Base-by-base conservation (phyloP, 2,888 invertebrate genomes). In the Pinctada fucata region DNA sequence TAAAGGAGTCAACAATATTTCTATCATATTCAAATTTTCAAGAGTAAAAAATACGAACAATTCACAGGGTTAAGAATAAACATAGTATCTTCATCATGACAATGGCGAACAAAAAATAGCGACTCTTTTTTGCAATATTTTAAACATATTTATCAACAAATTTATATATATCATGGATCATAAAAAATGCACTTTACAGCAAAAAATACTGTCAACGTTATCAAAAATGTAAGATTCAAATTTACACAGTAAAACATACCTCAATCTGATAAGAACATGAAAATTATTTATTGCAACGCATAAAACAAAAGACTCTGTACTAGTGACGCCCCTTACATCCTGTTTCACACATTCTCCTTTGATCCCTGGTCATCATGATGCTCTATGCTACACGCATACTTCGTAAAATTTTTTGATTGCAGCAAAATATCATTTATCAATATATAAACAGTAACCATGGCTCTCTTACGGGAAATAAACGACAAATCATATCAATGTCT, bases 141-240 rank as follows among this genome's bases (percentile, higher is more conserved):
- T 58, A 58, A 10, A 6, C 6, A 10, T 10, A 10, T 13, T 10
- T 58, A 58, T 58, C 58, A 58, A 10, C 13, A 10, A 58, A 6
- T 10, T 58, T 58, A 58, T 58, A 58, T 58, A 31, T 31, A 31
- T 31, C 31, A 31, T 31, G 31, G 31, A 31, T 31, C 31, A 31
- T 58, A 58, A 58, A 58, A 58, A 58, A 58, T 58, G 58, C 58
- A 58, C 58, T 58, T 58, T 58, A 58, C 58, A 58, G 58, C 58
- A 58, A 58, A 58, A 10, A 58, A 58, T 58, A 31, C 13, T 58
- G 58, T 58, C 58, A 58, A 31, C 31, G 31, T 31, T 58, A 10
- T 58, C 6, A 13, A 58, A 58, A 58, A 58, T 58, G 13, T 58
- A 58, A 58, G 58, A 58, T 13, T 58, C 58, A 58, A 31, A 31